These are phyloP conservation scores for Cenopis cana DNA, from an alignment of 2,888 invertebrate genomes.

Conservation along the genomic window DNA sequence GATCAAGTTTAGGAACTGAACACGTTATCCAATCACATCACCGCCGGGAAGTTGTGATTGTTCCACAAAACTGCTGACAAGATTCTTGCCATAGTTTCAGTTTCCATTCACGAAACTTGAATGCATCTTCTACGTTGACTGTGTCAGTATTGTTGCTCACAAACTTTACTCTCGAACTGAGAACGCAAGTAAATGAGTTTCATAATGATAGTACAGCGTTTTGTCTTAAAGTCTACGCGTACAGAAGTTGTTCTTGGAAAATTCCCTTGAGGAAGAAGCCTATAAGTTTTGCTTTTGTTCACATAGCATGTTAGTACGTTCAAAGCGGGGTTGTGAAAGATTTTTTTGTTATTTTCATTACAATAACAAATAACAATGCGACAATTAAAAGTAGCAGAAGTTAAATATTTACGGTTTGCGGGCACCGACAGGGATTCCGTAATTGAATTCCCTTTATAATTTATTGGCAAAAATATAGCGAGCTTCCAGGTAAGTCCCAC, in stretches of 20 bases:
- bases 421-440: conserved; percentile 11
- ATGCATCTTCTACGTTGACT: not conserved
- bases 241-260: not conserved
- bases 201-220: conserved; percentile 12
- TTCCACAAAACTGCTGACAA: not conserved
- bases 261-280: conserved; percentile 16
- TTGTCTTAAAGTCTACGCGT: conserved; percentile 9
- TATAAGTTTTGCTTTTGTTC: not conserved
- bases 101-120: conserved; percentile 17
- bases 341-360: conserved; percentile 18
- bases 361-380: conserved; percentile 29
- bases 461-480: conserved; percentile 36
- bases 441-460: conserved; percentile 40
- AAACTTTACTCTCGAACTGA: conserved; percentile 8
- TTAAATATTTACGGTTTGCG: conserved; percentile 34
- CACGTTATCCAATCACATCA: not conserved
- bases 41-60: not conserved
- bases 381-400: conserved; percentile 35
- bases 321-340: not conserved
- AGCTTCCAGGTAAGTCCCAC: conserved; percentile 23
- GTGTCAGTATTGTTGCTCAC: conserved; percentile 20
- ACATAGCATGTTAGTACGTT: conserved; percentile 1
- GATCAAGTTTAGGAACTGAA: too few relatives aligned
- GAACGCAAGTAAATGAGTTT: not conserved
- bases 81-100: not conserved